These are phyloP conservation scores for Brachypodius melanocephalos DNA, from an alignment of 2,113 vertebrate genomes.

Conservation along the genomic window DNA sequence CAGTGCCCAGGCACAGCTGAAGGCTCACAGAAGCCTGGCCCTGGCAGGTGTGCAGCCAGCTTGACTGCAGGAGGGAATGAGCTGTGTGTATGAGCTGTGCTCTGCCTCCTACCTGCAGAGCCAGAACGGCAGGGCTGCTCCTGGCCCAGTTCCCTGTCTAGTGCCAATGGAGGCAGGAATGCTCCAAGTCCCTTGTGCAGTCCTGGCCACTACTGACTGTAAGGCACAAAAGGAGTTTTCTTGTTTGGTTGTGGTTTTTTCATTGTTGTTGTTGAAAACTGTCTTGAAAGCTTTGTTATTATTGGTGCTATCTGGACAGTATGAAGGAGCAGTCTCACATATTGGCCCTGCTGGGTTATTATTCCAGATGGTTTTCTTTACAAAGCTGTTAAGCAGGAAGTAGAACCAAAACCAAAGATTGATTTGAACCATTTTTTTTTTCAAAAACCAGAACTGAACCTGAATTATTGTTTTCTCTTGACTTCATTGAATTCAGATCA, in stretches of 20 bases:
- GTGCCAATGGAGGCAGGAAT: not conserved
- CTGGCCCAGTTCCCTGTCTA: not conserved
- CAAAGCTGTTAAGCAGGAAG: slow-evolving; percentile 47
- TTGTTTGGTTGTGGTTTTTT: not conserved
- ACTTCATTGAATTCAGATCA: slow-evolving; percentile 24
- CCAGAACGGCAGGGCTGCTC: not conserved
- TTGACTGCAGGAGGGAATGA: not conserved
- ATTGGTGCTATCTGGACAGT: slow-evolving; percentile 12
- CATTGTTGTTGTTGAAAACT: not conserved
- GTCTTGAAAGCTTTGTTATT: not conserved
- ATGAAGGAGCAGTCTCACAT: slow-evolving; percentile 5
- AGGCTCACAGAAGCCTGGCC: not conserved
- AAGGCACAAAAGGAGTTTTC: not conserved
- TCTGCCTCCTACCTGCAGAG: not conserved
- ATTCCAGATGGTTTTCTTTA: slow-evolving; percentile 56
- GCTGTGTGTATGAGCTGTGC: not conserved
- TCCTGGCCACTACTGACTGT: not conserved
- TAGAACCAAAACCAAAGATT: slow-evolving; percentile 47
- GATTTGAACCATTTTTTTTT: slow-evolving; percentile 46
- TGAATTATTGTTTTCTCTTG: slow-evolving; percentile 41
- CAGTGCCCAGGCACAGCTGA: not conserved
- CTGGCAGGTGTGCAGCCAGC: not conserved
- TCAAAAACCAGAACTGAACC: slow-evolving; percentile 45
- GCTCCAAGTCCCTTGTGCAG: not conserved
- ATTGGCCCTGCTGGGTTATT: slow-evolving; percentile 3